These are phyloP conservation scores for Megaleporinus macrocephalus DNA, from an alignment of 2,113 vertebrate genomes.

Conservation along the genomic window DNA sequence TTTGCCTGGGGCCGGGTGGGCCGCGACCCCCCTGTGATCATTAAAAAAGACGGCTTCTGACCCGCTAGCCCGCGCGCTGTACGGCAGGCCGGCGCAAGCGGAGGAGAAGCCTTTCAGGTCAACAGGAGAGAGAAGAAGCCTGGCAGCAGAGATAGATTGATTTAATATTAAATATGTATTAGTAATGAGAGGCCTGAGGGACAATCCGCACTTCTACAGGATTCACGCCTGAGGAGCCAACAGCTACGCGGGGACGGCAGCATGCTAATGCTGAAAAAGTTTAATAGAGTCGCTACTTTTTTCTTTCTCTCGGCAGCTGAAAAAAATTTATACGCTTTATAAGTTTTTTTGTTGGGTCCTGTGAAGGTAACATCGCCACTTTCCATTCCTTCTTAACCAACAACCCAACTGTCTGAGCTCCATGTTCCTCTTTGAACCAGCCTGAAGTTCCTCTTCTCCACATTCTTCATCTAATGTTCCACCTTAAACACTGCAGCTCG, in stretches of 20 bases:
- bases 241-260: background rate
- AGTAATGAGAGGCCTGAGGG: slow-evolving; percentile 53
- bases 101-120: slow-evolving; percentile 65
- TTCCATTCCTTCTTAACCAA: too few relatives aligned
- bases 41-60: slow-evolving; percentile 61
- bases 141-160: slow-evolving; percentile 40
- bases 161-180: slow-evolving; percentile 53
- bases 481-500: too few relatives aligned
- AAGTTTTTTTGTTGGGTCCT: too few relatives aligned
- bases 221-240: slow-evolving; percentile 21
- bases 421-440: too few relatives aligned
- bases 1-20: slow-evolving; percentile 52
- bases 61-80: slow-evolving; percentile 45
- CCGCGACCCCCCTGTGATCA: slow-evolving; percentile 62
- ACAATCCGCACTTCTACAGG: slow-evolving; percentile 28
- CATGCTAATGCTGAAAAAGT: slow-evolving; percentile 8
- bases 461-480: too few relatives aligned
- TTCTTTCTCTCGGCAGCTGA: background rate
- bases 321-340: too few relatives aligned
- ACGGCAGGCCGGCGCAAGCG: slow-evolving; percentile 58
- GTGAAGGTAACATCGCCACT: too few relatives aligned
- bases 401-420: too few relatives aligned
- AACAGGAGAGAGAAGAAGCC: slow-evolving; percentile 31
- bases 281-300: background rate
- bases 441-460: too few relatives aligned